Evolutionary conservation across 2,888 invertebrate species (phyloP), one percentile per base, ranked within the genome.

Genomic region (Gastrophysa polygoni): DNA sequence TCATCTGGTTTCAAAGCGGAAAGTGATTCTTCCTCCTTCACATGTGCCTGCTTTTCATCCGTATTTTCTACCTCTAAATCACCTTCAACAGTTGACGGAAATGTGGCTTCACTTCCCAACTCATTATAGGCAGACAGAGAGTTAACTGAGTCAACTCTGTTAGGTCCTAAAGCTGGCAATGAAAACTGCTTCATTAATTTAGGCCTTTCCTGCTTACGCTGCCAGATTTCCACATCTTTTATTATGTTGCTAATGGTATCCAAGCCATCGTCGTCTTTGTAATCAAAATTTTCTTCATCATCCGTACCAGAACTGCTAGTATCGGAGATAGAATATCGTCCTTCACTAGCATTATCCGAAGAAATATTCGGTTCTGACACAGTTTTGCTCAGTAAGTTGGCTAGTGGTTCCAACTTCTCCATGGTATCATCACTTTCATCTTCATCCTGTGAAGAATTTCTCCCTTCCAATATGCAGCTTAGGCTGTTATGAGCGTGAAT

Each of bases 181-280:
- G 75, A 75, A 21, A 66, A 70, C 61, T 75, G 75, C 60, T 75
- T 76, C 34, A 68, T 63, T n/a, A 72, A 61, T 0, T 58, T 59
- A 54, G 65, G 67, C 20, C 63, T 64, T 14, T 10, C 24, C 43
- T 64, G 64, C 11, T 68, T 65, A 32, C 69, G 63, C 59, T 77
- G 75, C 34, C 76, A 55, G 49, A 68, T 66, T 63, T 75, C 73
- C 1, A 87, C 85, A 29, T 85, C 84, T 70, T 85, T 83, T 3
- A 87, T 85, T 18, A 88, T 83, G 51, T 85, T 84, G 71, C 85
- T 85, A 1, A 87, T 84, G 8, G 87, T 87, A 73, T 87, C 87
- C 47, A 76, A 73, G 61, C 77, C 77, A 24, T 83, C 72, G 24
- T 81, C 78, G 14, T 18, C 44, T 52, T 57, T 63, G n/a, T 38